Evolutionary conservation across 2,797 vertebrate genomes (phyloP).

Genomic region (Aotus griseimembra): DNA sequence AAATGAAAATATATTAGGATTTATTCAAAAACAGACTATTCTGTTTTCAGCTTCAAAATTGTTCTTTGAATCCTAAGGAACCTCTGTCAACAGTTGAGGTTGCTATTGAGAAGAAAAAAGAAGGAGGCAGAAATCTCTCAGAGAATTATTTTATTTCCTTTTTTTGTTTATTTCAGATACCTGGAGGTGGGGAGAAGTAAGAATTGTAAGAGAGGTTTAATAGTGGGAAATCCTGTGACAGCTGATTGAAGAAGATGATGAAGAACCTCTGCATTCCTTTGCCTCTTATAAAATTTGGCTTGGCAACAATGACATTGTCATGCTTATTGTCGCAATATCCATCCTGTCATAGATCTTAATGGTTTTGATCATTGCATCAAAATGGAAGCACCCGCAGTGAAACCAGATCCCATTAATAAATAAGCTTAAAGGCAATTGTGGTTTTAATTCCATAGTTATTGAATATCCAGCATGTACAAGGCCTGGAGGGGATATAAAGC

Average conservation of each 20-base stretch:
- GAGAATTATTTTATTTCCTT: neutral
- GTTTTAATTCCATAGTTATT: neutral
- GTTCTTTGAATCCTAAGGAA: neutral
- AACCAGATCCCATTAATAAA: neutral
- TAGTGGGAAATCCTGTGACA: neutral
- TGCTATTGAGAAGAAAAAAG: neutral
- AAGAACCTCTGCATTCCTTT: neutral
- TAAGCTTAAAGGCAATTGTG: constrained; percentile 4
- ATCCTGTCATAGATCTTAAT: neutral
- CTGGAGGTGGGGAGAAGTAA: neutral
- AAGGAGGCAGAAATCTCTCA: neutral
- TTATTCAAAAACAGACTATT: neutral
- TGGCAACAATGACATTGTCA: constrained; percentile 49
- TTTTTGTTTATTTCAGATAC: neutral
- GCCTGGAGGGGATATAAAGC: neutral
- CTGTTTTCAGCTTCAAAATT: neutral
- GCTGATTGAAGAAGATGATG: neutral
- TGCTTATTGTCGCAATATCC: constrained; percentile 65
- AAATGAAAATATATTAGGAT: neutral
- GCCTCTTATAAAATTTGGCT: constrained; percentile 51
- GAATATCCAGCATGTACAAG: neutral
- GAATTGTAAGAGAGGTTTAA: neutral
- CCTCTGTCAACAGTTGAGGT: neutral
- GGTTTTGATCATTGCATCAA: neutral
- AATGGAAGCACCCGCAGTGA: constrained; percentile 65